These are phyloP conservation scores for Cremastinae sp. DNA, from an alignment of 2,888 invertebrate species.

Conservation along the genomic window DNA sequence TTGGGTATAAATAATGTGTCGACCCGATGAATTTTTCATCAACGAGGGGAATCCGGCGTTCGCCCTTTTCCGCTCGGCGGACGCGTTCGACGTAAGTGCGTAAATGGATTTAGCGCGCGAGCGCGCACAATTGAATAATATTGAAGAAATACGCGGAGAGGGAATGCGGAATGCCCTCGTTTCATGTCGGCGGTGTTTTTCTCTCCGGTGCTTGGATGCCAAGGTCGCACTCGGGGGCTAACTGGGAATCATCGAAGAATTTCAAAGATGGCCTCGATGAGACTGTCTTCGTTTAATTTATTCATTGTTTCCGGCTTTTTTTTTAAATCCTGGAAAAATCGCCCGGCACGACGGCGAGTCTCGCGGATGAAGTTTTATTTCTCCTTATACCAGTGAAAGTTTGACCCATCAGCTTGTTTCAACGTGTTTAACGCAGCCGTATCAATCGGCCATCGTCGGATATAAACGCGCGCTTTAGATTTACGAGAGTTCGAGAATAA, in stretches of 20 bases:
- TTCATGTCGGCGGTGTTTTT: conserved; percentile 14
- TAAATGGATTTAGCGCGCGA: neutral
- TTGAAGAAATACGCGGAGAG: conserved; percentile 18
- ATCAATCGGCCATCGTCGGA: no score
- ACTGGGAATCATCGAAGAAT: conserved; percentile 8
- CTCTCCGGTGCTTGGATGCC: conserved; percentile 41
- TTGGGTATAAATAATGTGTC: no score
- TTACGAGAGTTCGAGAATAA: no score
- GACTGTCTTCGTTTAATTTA: conserved; percentile 8
- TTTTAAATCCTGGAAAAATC: neutral
- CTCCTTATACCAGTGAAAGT: conserved; percentile 62
- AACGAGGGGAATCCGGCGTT: no score
- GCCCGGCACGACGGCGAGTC: conserved; percentile 12
- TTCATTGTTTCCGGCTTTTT: no score
- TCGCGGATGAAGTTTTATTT: conserved; percentile 64
- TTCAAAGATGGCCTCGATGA: conserved; percentile 33
- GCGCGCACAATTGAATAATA: conserved; percentile 53
- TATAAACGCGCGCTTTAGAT: no score
- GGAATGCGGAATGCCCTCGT: conserved; percentile 54
- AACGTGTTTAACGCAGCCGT: no score
- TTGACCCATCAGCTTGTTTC: conserved; percentile 21
- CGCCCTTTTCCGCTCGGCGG: neutral
- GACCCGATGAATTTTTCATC: no score
- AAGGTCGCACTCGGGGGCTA: conserved; percentile 53
- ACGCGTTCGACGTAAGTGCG: no score